Conservation (phyloP, 92 coral and sea anemone species). For the Palythoa heliodiscus region DNA sequence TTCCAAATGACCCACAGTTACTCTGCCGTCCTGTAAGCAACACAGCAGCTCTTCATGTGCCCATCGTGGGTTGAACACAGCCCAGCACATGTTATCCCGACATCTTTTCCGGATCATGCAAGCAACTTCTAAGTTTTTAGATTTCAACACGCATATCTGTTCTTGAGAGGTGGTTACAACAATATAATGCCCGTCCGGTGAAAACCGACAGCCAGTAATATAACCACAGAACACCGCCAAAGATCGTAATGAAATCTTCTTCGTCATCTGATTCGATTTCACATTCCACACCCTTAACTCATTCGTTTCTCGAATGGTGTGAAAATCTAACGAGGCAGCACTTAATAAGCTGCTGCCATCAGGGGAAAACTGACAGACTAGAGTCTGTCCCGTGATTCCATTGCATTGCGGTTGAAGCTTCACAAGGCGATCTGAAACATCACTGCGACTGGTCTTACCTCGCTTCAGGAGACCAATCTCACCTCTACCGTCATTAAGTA, state of each 20-base stretch:
- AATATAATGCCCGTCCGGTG: constrained; percentile 85
- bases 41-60: constrained; percentile 70
- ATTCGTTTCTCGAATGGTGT: constrained; percentile 86
- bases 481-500: constrained; percentile 78
- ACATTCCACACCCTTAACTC: constrained; percentile 91
- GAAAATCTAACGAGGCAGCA: constrained; percentile 88
- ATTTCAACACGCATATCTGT: constrained; percentile 78
- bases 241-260: constrained; percentile 77
- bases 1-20: constrained; percentile 67
- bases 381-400: constrained; percentile 88
- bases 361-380: constrained; percentile 85
- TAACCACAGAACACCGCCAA: constrained; percentile 89
- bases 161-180: constrained; percentile 88
- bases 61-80: constrained; percentile 78
- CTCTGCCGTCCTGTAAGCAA: constrained; percentile 88
- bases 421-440: constrained; percentile 74
- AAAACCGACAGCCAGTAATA: constrained; percentile 86
- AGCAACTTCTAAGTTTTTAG: constrained; percentile 77
- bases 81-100: constrained; percentile 88
- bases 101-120: constrained; percentile 78
- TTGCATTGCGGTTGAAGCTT: constrained; percentile 85
- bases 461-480: constrained; percentile 83
- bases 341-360: constrained; percentile 74
- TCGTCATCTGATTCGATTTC: constrained; percentile 75
- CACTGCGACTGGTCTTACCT: constrained; percentile 62